Conservation (phyloP, 1,140 invertebrate species). For the Drosophila nebulosa region DNA sequence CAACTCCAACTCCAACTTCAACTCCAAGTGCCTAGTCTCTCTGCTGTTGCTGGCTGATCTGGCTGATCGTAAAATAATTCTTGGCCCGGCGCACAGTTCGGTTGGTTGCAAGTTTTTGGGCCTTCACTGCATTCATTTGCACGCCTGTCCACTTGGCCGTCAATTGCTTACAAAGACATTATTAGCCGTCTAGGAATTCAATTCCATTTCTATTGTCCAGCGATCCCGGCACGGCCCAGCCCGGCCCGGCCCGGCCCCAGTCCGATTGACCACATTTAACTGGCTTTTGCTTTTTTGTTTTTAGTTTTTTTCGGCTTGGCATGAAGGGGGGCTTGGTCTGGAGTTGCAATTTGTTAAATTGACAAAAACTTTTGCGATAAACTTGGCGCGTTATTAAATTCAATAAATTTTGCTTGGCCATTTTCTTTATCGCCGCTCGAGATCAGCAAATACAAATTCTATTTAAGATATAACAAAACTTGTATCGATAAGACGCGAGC, state of each 20-base stretch:
- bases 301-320: conserved; percentile 23
- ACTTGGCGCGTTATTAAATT: conserved; percentile 79
- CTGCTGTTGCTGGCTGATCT: no score
- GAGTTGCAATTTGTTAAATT: conserved; percentile 73
- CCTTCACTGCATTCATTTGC: conserved; percentile 54
- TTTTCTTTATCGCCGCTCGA: conserved; percentile 27
- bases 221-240: conserved; percentile 15
- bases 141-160: conserved; percentile 68
- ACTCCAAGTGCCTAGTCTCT: no score
- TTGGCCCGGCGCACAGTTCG: conserved; percentile 5
- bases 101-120: conserved; percentile 14
- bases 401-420: conserved; percentile 63
- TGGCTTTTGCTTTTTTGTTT: background rate
- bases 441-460: conserved; percentile 79
- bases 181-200: conserved; percentile 77
- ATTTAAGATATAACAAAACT: conserved; percentile 62
- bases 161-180: conserved; percentile 79
- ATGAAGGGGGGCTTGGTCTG: conserved; percentile 14
- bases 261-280: background rate
- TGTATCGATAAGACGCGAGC: conserved; percentile 40
- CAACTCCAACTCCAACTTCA: conserved; percentile 5
- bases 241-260: conserved; percentile 32
- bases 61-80: conserved; percentile 69
- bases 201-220: conserved; percentile 69
- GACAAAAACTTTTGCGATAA: conserved; percentile 76